Percentiles rank a stretch among this genome's conserved stretches.
These are phyloP conservation scores for Urosaurus nigricauda DNA, from an alignment of 2,797 vertebrate species.

Conservation along the genomic window DNA sequence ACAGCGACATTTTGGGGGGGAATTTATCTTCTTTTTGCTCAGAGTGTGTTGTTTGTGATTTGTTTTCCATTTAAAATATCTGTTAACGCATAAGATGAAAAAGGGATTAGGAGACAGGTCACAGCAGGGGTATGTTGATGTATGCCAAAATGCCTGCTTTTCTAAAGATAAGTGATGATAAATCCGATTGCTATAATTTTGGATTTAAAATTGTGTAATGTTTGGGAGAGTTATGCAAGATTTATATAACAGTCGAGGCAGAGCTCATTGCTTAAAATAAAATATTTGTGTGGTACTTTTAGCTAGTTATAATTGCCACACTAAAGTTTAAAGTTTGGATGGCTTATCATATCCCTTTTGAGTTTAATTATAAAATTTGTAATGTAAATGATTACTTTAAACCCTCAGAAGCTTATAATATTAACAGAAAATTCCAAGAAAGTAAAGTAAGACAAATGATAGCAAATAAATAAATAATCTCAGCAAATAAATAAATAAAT, in stretches of 20 bases:
- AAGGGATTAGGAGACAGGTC: background rate
- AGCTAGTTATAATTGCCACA: background rate
- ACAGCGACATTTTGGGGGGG: background rate
- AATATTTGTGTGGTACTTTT: background rate
- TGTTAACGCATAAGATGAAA: background rate
- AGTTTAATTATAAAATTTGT: background rate
- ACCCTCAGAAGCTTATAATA: too few species aligned
- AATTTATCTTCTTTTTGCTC: background rate
- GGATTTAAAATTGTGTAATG: background rate
- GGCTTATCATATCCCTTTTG: background rate
- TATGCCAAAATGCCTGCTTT: background rate
- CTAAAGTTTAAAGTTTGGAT: too few species aligned
- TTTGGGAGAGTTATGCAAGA: background rate
- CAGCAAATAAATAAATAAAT: background rate
- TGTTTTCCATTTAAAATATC: slow-evolving; percentile 1
- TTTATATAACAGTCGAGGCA: background rate
- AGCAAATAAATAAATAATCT: background rate
- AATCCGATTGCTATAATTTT: background rate
- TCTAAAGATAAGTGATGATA: background rate
- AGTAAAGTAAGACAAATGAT: background rate
- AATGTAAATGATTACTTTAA: too few species aligned
- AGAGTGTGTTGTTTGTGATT: background rate
- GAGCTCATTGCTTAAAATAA: background rate
- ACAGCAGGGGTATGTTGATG: background rate
- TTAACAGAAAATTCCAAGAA: background rate